phyloP scores from a whole-genome alignment of 2,113 vertebrate species.

The Barbus barbus region DNA sequence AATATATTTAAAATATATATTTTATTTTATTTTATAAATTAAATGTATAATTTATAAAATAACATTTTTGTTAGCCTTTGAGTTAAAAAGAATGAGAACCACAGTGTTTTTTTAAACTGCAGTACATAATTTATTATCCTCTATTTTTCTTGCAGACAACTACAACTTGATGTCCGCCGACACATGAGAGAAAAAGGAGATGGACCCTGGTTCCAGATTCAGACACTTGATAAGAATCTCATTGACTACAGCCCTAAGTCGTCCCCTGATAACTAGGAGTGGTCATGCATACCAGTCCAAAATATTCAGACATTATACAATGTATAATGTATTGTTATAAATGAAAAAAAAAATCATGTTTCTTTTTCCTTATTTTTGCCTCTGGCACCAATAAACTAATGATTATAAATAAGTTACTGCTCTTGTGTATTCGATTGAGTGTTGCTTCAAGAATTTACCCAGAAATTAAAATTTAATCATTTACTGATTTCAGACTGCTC shows the following conservation, averaged over 20 bases:
- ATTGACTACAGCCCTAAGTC: constrained; percentile 80
- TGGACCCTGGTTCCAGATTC: constrained; percentile 86
- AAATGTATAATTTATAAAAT: too few relatives aligned
- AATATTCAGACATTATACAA: constrained; percentile 51
- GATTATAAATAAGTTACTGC: not conserved
- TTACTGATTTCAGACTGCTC: not conserved
- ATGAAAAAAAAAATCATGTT: constrained; percentile 17
- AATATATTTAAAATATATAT: too few relatives aligned
- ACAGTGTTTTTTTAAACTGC: too few relatives aligned
- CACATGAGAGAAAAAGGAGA: constrained; percentile 88
- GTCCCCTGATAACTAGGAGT: constrained; percentile 82
- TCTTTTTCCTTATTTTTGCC: constrained; percentile 29
- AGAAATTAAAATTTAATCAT: not conserved
- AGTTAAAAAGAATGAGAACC: not conserved
- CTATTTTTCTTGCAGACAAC: constrained; percentile 67
- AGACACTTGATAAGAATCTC: constrained; percentile 78
- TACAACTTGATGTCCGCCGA: constrained; percentile 76
- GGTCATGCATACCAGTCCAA: constrained; percentile 23
- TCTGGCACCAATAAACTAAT: constrained; percentile 51
- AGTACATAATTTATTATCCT: too few relatives aligned
- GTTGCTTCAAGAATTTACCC: not conserved
- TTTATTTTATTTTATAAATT: too few relatives aligned
- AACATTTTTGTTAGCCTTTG: not conserved
- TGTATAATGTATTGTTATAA: constrained; percentile 54
- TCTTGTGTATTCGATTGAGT: too few relatives aligned